Evolutionary conservation across 2,113 vertebrate genomes (phyloP).

Genomic region (Myrmecobius fasciatus): DNA sequence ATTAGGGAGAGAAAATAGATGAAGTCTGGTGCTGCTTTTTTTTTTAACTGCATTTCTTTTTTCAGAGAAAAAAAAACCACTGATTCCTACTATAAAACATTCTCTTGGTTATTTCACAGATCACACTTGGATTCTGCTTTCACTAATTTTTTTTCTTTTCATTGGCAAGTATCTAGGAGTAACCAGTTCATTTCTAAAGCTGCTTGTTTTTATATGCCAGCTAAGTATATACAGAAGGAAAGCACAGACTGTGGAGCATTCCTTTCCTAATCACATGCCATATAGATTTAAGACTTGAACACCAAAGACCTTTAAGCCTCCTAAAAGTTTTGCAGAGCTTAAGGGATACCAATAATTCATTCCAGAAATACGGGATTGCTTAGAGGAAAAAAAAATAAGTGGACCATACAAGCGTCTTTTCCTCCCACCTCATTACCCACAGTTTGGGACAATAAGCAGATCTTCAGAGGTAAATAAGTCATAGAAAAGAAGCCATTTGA

Average conservation of each 20-base stretch:
- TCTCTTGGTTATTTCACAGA: constrained; percentile 1
- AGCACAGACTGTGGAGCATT: neutral
- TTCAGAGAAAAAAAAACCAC: neutral
- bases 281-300: neutral
- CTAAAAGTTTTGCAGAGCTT: neutral
- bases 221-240: neutral
- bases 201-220: neutral
- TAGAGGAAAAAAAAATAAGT: neutral
- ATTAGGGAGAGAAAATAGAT: neutral
- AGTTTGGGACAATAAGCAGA: constrained; percentile 12
- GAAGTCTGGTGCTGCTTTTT: neutral
- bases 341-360: neutral
- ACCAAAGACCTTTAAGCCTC: neutral
- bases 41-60: neutral
- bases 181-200: neutral
- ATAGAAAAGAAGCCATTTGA: neutral
- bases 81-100: neutral
- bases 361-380: constrained; percentile 8
- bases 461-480: neutral
- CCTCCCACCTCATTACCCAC: neutral
- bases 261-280: neutral
- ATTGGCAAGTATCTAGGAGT: neutral
- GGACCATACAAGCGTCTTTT: neutral
- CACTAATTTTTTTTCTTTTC: neutral
- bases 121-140: neutral